Evolutionary conservation across 2,113 vertebrate genomes (phyloP), one percentile per base, ranked within the genome.

Genomic region (Brachyistius frenatus): DNA sequence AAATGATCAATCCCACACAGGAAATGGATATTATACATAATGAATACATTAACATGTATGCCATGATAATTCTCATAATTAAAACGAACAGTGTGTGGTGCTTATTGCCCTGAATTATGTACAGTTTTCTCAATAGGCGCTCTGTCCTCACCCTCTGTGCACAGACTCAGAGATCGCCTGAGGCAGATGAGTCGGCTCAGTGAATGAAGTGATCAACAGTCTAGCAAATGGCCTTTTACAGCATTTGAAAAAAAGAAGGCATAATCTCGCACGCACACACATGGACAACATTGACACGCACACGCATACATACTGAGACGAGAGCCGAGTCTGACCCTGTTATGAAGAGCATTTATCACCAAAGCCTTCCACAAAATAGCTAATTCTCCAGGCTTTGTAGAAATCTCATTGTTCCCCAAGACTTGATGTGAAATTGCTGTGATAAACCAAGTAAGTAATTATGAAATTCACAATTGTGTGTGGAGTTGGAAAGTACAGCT

Each of bases 81-180:
- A 71, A 74, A 83, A 73, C 61, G 57, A 64, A 75, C 74, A 81
- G 57, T 13, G 73, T 81, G 77, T 54, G 58, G 39, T 5, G 69
- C 70, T 88, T 80, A 86, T 84, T 87, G 47, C 46, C 54, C 36
- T 81, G 53, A 91, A 90, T 92, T 76, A 85, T 85, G 66, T 61
- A n/a, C 76, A 65, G 66, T 77, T 84, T 83, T 83, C 85, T 83
- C 70, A 80, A 79, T 65, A 73, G 81, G 58, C 77, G 57, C 63
- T 81, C 44, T 23, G 62, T 81, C 73, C 69, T 80, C 64, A 72
- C 64, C 61, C 57, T 64, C 33, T 63, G 78, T 80, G 53, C 82
- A 53, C 23, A 52, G 60, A 83, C 79, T 63, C 69, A 62, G 62
- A 88, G 79, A 85, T 84, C 68, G 79, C 66, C 72, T 39, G 36